A percentile compares a stretch with the other conserved stretches of the same genome.
Conservation (phyloP, 1,140 invertebrate genomes). For the Cotesia chilonis region DNA sequence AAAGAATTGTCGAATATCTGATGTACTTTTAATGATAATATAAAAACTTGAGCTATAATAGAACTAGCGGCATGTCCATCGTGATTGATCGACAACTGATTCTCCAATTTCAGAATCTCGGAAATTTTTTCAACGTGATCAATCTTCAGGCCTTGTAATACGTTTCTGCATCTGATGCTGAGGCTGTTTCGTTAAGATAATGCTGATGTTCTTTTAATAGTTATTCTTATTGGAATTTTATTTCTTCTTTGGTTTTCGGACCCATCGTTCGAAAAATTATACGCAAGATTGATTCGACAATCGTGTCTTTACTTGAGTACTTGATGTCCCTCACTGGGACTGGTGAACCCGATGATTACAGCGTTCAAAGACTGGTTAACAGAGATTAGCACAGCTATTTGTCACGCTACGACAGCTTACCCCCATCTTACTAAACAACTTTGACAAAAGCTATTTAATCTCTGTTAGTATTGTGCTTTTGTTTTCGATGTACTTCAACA, state of each 20-base stretch:
- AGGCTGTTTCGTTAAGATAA: neutral
- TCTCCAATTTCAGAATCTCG: constrained; percentile 51
- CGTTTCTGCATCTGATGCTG: constrained; percentile 4
- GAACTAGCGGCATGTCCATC: neutral
- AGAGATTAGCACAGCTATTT: constrained; percentile 62
- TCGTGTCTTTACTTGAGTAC: constrained; percentile 19
- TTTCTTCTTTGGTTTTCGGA: neutral
- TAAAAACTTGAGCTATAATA: constrained; percentile 41
- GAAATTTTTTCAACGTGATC: constrained; percentile 47
- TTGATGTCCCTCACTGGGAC: constrained; percentile 52
- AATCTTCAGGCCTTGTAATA: constrained; percentile 40
- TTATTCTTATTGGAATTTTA: neutral
- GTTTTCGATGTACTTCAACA: neutral
- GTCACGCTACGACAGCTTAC: constrained; percentile 60
- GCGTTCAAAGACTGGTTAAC: constrained; percentile 60
- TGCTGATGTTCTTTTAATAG: constrained; percentile 1
- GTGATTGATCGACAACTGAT: constrained; percentile 60
- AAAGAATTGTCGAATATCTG: constrained; percentile 46
- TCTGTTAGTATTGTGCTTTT: neutral
- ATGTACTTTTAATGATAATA: constrained; percentile 64
- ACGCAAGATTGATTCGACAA: constrained; percentile 4
- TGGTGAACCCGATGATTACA: constrained; percentile 49
- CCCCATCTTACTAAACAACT: constrained; percentile 32
- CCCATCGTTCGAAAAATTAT: neutral
- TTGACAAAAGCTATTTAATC: neutral